Base-by-base conservation (phyloP, 2,113 vertebrate genomes). In the Poecilia latipinna region DNA sequence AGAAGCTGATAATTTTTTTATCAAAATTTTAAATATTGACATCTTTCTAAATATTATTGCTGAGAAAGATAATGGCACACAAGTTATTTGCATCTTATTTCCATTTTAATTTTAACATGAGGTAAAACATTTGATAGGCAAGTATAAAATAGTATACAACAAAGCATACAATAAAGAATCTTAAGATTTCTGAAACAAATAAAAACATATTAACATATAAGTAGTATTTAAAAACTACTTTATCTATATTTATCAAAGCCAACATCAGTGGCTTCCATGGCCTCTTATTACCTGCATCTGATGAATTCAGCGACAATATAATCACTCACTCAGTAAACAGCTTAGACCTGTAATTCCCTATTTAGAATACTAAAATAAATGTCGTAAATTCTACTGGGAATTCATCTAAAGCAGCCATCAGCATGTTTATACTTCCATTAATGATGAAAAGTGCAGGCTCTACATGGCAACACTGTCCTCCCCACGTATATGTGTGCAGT, bases 381-480 rank as follows among this genome's bases (percentile, higher is more conserved):
- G 44, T 28, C 77, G 60, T 74, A 82, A 64, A 84, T 76, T 79
- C 76, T 54, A 82, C 39, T 35, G 64, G 29, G 33, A 39, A 28
- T 1, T 31, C 32, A 32, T 77, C 68, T 71, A 44, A 44, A 66
- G 75, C 22, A n/a, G 70, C 57, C 13, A 64, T 37, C 64, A 32
- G 71, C 69, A 32, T 86, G 81, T 93, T 88, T 89, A 81, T 84
- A 77, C 42, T 86, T 80, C 85, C 89, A 88, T 91, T 68, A 84
- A 62, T 66, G 24, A 22, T 1, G 74, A 64, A 61, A 68, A 74
- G 64, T 51, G 68, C 82, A 63, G 61, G 76, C 75, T 85, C 72
- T 15, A 72, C 85, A 81, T 90, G 75, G 87, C 82, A 88, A 88
- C 84, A 44, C 42, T 62, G 60, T 65, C 65, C 44, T 66, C 37